A percentile compares a stretch with the other conserved stretches of the same genome.
Evolutionary conservation across 2,113 vertebrate genomes (phyloP).

Genomic region (Ibidorhyncha struthersii): DNA sequence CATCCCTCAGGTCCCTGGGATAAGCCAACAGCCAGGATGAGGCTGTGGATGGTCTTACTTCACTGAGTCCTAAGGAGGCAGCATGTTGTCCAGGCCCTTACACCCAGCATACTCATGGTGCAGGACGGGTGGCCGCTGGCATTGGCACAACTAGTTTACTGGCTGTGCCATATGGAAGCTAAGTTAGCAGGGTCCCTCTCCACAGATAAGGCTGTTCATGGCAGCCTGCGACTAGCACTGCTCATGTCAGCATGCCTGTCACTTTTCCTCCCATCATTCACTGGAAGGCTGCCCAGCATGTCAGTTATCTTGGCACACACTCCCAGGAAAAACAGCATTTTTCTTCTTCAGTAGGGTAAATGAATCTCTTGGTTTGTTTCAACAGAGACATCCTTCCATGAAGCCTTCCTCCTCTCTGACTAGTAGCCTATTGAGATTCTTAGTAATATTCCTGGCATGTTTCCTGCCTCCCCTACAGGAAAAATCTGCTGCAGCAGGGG

Average conservation of each 20-base stretch:
- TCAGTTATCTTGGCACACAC: background rate
- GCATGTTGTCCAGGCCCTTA: background rate
- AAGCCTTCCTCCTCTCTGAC: background rate
- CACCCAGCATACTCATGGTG: accelerated
- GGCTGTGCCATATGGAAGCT: background rate
- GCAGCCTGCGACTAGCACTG: background rate
- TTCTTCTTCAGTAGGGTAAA: background rate
- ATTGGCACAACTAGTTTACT: background rate
- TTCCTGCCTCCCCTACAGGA: background rate
- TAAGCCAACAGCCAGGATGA: background rate
- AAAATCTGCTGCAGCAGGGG: background rate
- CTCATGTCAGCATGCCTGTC: background rate
- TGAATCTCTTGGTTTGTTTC: background rate
- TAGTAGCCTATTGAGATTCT: background rate
- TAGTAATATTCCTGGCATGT: background rate
- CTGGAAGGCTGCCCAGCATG: background rate
- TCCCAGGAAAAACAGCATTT: background rate
- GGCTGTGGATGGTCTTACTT: background rate
- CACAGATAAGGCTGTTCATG: background rate
- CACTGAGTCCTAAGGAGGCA: background rate
- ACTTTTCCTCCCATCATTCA: background rate
- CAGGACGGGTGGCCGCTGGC: background rate
- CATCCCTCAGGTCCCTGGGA: background rate
- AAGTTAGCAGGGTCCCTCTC: background rate
- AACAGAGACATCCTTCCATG: background rate